Percentiles rank a stretch among this genome's conserved stretches.
Evolutionary conservation across 2,113 vertebrate genomes (phyloP).

Genomic region (Stigmatopora argus): DNA sequence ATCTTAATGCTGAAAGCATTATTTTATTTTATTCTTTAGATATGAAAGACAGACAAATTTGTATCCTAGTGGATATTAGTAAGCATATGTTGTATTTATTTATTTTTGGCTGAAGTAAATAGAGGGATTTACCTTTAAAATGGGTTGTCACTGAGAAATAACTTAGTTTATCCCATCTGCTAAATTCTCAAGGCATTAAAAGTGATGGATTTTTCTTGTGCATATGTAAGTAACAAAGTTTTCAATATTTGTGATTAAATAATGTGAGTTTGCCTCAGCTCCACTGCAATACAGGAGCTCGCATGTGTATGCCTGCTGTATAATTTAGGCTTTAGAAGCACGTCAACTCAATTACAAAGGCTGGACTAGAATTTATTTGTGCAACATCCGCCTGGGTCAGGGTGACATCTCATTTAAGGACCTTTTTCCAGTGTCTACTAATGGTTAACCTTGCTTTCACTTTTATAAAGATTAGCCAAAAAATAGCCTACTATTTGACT

Average conservation of each 20-base stretch:
- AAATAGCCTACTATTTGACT: no score
- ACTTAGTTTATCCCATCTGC: not conserved
- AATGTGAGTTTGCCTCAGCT: conserved; percentile 50
- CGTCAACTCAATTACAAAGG: conserved; percentile 55
- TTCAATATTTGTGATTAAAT: conserved; percentile 64
- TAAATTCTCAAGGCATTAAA: not conserved
- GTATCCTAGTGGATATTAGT: no score
- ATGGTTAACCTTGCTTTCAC: not conserved
- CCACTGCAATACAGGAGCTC: conserved; percentile 32
- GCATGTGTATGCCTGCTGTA: conserved; percentile 35
- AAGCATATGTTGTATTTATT: no score
- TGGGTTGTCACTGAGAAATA: not conserved
- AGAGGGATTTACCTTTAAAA: not conserved
- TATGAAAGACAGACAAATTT: no score
- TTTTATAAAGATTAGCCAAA: not conserved
- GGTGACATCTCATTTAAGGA: conserved; percentile 27
- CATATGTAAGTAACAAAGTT: conserved; percentile 44
- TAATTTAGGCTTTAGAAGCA: conserved; percentile 71
- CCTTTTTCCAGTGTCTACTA: not conserved
- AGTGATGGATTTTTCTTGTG: conserved; percentile 10
- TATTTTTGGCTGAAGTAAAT: no score
- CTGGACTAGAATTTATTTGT: conserved; percentile 52
- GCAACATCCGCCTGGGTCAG: conserved; percentile 39
- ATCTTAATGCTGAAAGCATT: no score
- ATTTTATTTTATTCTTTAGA: no score